Base-by-base conservation (phyloP, 2,888 invertebrate genomes). In the Deilephila elpenor region DNA sequence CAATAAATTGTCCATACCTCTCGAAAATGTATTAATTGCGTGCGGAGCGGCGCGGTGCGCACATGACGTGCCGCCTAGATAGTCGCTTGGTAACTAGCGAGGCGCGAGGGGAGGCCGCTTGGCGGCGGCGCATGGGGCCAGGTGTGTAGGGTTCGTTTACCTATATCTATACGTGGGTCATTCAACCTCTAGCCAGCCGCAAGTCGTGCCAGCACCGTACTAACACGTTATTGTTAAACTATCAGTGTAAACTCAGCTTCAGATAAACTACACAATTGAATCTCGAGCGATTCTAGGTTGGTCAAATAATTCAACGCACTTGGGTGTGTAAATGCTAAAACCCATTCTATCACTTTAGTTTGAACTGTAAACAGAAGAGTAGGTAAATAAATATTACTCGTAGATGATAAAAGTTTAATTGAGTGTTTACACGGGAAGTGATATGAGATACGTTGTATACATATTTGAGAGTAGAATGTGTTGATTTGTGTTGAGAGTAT, bases 1-100 rank as follows among this genome's bases (percentile, higher is more conserved):
- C 59, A 77, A 75, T 61, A 71, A 53, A 70, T 77, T 74, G 72
- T 77, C 75, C 77, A 77, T 77, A 73, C 17, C 60, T 17, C 8
- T 17, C 14, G 8, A 59, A 71, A 60, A 67, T 51, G 44, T 25
- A 67, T 71, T 44, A 25, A 71, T 60, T 71, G 25, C 60, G 34
- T 4, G 59, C 60, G 25, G 59, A 44, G 71, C 60, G 60, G 29
- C 71, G 59, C 25, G 29, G 37, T 44, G 44, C 44, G 44, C 60
- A 71, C 71, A 37, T 60, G 60, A 71, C 59, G 37, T 59, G 59
- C 44, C 71, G 60, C 71, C 60, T 60, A 37, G 60, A 60, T 71
- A 71, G 59, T 44, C 71, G 71, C 71, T 71, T 71, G 37, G 71
- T 59, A 60, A 71, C 71, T 71, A 71, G 71, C 71, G 60, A 71